These are phyloP conservation scores for Pheosia gnoma DNA, from an alignment of 2,888 invertebrate species.

Conservation along the genomic window DNA sequence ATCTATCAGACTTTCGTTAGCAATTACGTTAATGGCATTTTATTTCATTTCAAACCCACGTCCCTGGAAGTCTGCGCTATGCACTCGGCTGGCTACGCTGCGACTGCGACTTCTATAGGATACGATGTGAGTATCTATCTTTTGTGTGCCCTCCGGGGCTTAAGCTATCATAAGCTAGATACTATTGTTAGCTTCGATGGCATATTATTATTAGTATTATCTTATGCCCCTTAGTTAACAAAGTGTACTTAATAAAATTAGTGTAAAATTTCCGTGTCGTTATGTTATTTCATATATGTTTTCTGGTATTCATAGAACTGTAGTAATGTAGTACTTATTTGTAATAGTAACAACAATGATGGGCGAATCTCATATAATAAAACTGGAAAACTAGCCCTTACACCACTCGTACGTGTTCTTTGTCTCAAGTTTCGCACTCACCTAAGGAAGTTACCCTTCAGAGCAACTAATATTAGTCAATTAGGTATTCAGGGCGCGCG, in stretches of 20 bases:
- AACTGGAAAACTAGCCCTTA: conserved; percentile 74
- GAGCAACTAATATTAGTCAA: conserved; percentile 81
- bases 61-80: conserved; percentile 30
- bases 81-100: conserved; percentile 42
- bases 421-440: conserved; percentile 77
- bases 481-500: conserved; percentile 81
- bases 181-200: not conserved
- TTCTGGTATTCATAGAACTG: too few species aligned
- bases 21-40: conserved; percentile 79
- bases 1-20: conserved; percentile 60
- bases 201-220: not conserved
- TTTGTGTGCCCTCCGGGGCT: conserved; percentile 22
- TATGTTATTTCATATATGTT: too few species aligned
- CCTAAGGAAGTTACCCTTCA: conserved; percentile 75
- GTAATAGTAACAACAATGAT: conserved; percentile 4
- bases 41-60: conserved; percentile 68
- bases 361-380: conserved; percentile 59
- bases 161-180: not conserved
- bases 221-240: too few species aligned
- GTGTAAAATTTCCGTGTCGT: too few species aligned
- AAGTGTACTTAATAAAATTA: too few species aligned
- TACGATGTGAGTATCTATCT: conserved; percentile 28
- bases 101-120: conserved; percentile 38
- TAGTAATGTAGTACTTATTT: too few species aligned
- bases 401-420: conserved; percentile 75